phyloP scores from a whole-genome alignment of 2,113 vertebrate genomes.

The Sceloporus undulatus region DNA sequence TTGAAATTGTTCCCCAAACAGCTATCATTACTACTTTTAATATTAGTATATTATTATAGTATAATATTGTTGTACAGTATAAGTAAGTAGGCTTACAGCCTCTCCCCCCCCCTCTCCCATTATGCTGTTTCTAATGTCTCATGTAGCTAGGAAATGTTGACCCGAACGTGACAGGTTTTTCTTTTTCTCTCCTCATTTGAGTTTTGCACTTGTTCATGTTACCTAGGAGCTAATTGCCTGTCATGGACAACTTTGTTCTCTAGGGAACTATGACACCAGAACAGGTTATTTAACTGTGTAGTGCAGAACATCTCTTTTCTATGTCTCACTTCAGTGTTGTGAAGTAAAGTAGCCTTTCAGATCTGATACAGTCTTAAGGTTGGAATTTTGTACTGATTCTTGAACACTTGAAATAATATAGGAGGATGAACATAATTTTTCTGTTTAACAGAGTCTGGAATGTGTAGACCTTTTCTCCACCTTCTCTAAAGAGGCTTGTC shows the following conservation, averaged over 20 bases:
- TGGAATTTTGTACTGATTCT: neutral
- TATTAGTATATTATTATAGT: no score
- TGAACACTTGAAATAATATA: neutral
- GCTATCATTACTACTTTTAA: neutral
- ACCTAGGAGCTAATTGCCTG: conserved; percentile 55
- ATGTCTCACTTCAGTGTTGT: neutral
- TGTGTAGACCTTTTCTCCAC: neutral
- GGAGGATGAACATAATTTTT: neutral
- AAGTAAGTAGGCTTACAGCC: no score
- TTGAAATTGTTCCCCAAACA: no score
- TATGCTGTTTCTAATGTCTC: neutral
- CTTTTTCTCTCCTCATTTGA: neutral
- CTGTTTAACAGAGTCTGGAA: neutral
- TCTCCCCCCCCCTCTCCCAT: no score
- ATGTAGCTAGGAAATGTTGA: neutral
- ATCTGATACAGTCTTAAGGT: fast-evolving
- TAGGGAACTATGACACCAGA: conserved; percentile 39
- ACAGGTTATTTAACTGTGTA: conserved; percentile 57
- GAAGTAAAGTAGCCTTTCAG: conserved; percentile 9
- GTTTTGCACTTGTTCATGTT: conserved; percentile 31
- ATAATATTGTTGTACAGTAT: no score
- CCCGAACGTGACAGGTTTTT: neutral
- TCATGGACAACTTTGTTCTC: conserved; percentile 36
- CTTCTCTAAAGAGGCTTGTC: neutral
- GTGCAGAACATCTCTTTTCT: conserved; percentile 55